Evolutionary conservation across 2,888 invertebrate genomes (phyloP).

Genomic region (Choreutis nemorana): DNA sequence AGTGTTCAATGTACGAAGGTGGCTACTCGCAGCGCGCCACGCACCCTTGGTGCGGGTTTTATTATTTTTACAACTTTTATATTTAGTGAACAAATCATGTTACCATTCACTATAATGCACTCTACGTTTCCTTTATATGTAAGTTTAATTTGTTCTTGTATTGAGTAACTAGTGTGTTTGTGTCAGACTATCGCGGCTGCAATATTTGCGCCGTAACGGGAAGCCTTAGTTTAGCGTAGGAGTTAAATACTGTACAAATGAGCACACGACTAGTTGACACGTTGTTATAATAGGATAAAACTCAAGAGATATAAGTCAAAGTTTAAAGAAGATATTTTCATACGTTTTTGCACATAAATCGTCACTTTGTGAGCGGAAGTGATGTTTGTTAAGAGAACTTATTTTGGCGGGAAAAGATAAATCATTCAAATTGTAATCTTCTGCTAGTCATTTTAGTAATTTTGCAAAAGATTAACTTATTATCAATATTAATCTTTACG

Average conservation of each 20-base stretch:
- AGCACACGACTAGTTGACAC: slow-evolving; percentile 56
- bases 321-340: slow-evolving; percentile 55
- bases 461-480: no score
- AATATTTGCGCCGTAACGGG: slow-evolving; percentile 7
- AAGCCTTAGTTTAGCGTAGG: slow-evolving; percentile 42
- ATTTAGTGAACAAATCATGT: slow-evolving; percentile 60
- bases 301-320: slow-evolving; percentile 57
- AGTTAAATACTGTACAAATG: slow-evolving; percentile 58
- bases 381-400: slow-evolving; percentile 23
- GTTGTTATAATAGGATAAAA: slow-evolving; percentile 54
- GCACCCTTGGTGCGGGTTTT: no score
- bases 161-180: no score
- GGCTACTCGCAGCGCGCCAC: no score
- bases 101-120: slow-evolving; percentile 60
- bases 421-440: no score
- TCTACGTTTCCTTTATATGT: slow-evolving; percentile 40
- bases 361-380: slow-evolving; percentile 29
- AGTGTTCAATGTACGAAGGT: no score
- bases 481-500: no score
- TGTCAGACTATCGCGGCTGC: background rate
- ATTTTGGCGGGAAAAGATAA: slow-evolving; percentile 30
- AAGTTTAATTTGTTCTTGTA: slow-evolving; percentile 38
- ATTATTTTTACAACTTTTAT: no score
- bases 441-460: no score
- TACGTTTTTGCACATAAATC: slow-evolving; percentile 63